Percentiles rank a stretch among this genome's conserved stretches.
phyloP scores from a whole-genome alignment of 35 echinoderm and acorn worm species.

The Holothuria glaberrima region DNA sequence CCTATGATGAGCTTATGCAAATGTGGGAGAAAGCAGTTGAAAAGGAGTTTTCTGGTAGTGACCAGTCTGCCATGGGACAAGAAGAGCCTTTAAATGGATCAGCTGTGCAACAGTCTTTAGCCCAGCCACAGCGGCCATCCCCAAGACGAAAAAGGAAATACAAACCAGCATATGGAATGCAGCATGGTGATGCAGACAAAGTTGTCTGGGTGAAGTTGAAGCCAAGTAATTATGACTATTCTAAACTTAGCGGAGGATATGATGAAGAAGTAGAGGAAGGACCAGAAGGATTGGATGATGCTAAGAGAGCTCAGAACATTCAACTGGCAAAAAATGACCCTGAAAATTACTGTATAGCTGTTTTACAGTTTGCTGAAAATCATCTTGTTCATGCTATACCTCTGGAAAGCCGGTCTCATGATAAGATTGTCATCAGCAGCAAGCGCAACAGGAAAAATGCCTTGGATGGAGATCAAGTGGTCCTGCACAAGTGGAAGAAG shows the following conservation, averaged over 20 bases:
- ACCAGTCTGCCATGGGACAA: not conserved
- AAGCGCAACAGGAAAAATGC: not conserved
- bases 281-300: not conserved
- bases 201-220: not conserved
- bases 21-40: not conserved
- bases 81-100: too few relatives aligned
- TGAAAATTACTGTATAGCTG: not conserved
- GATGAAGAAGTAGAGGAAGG: not conserved
- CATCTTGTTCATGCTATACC: not conserved
- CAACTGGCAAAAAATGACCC: not conserved
- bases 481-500: not conserved
- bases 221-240: not conserved
- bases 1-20: not conserved
- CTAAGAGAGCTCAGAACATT: not conserved
- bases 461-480: slow-evolving; percentile 23
- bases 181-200: not conserved
- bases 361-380: not conserved
- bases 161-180: not conserved
- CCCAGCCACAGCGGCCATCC: too few relatives aligned
- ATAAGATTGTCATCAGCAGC: not conserved
- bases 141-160: not conserved
- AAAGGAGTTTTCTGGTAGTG: not conserved
- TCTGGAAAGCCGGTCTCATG: not conserved
- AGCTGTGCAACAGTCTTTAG: too few relatives aligned
- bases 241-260: not conserved